Percentiles rank a stretch among this genome's conserved stretches.
Conservation (phyloP, 2,797 vertebrate species). For the Serranus cabrilla region DNA sequence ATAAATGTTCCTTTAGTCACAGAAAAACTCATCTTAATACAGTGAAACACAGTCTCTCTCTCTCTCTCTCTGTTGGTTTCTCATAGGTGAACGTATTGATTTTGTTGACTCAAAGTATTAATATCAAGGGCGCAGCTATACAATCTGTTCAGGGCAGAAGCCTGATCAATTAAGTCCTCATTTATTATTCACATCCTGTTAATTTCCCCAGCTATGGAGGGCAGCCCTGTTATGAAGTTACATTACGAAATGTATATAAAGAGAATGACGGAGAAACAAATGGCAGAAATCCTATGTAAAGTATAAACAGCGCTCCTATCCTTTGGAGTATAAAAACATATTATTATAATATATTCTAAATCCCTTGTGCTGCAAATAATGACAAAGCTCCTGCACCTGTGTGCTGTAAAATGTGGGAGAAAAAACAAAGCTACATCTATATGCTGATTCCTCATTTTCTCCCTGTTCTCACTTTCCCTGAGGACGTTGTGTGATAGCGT, state of each 20-base stretch:
- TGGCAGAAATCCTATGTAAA: conserved; percentile 12
- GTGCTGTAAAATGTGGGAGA: conserved; percentile 43
- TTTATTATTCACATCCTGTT: conserved; percentile 76
- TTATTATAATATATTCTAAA: conserved; percentile 61
- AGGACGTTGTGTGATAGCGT: conserved; percentile 65
- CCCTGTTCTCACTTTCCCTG: conserved; percentile 49
- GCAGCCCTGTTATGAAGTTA: conserved; percentile 42
- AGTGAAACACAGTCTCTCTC: conserved; percentile 38
- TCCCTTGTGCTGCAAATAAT: conserved; percentile 43
- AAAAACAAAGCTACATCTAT: conserved; percentile 68
- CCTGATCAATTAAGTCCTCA: conserved; percentile 78
- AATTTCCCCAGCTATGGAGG: conserved; percentile 51
- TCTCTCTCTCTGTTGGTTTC: conserved; percentile 44
- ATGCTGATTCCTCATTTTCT: conserved; percentile 75
- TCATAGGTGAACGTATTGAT: conserved; percentile 63
- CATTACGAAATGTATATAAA: conserved; percentile 39
- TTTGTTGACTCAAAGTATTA: conserved; percentile 72
- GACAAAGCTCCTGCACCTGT: conserved; percentile 52
- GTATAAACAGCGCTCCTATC: conserved; percentile 28
- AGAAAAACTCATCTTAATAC: conserved; percentile 30
- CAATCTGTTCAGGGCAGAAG: conserved; percentile 59
- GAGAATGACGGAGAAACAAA: conserved; percentile 12
- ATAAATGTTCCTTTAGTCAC: conserved; percentile 23
- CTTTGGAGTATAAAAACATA: conserved; percentile 43
- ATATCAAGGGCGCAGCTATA: conserved; percentile 65